Evolutionary conservation across 2,797 vertebrate species (phyloP), one percentile per base, ranked within the genome.

Genomic region (Steatocranus sp.): DNA sequence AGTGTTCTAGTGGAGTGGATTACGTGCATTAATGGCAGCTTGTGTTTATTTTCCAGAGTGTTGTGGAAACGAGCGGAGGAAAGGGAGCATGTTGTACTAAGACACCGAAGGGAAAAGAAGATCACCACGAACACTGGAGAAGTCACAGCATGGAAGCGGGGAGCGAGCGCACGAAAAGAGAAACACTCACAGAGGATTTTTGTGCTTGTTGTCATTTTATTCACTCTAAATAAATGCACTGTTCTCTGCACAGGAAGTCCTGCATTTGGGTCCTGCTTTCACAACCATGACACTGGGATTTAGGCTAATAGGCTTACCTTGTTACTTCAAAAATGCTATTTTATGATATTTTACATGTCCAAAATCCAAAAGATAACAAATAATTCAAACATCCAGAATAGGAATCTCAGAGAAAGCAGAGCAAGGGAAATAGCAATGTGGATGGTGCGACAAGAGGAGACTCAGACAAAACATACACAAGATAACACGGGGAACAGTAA

Each of bases 21-120:
- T 61, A 34, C 4, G 0, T 61, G 56, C 6, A 2, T 7, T 11
- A 34, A 58, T 0, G 1, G 56, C 56, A 34, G 6, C 30, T 61
- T n/a, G 56, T 61, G 56, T 61, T 61, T 61, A n/a, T n/a, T 61
- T 34, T n/a, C 56, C 56, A 61, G 56, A 61, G 56, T 12, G 30
- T 12, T 61, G 56, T 3, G 1, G 30, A 61, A 61, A 61, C 2
- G 2, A 61, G 56, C 2, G 4, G 30, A 61, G 10, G 18, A 61
- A 61, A n/a, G 56, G 10, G 30, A 61, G 30, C 17, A n/a, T 0
- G 11, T 34, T 34, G 56, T 34, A 34, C 18, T n/a, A 34, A n/a
- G 18, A 61, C 30, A 34, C 30, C 2, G 1, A 61, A 34, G 30
- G 56, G 30, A 34, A 61, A 61, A 34, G 56, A n/a, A 61, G 18